These are phyloP conservation scores for Sitta carolinensis DNA, from an alignment of 2,797 vertebrate species.

Conservation along the genomic window DNA sequence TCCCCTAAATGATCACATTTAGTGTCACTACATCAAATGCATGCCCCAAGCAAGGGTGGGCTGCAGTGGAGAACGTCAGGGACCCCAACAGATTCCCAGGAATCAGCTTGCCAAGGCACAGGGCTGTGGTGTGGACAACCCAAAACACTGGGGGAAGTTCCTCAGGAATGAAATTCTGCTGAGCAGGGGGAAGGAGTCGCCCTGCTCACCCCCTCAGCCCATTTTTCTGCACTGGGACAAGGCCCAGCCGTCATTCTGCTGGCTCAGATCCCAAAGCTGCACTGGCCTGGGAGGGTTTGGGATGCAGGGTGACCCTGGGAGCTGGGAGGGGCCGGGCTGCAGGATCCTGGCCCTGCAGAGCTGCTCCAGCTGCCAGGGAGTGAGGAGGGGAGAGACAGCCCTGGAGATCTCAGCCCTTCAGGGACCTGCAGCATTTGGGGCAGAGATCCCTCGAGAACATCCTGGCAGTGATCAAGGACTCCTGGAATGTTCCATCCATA, in stretches of 20 bases:
- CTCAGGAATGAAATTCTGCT: rapidly evolving
- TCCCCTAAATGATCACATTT: background rate
- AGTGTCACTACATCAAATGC: rapidly evolving
- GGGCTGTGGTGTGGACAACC: rapidly evolving
- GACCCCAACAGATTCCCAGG: background rate
- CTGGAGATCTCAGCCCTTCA: background rate
- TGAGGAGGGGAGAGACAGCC: background rate
- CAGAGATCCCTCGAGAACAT: rapidly evolving
- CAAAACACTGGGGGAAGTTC: background rate
- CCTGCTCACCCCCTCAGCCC: rapidly evolving
- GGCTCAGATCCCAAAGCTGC: background rate
- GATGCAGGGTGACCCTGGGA: rapidly evolving
- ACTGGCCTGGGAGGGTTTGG: background rate
- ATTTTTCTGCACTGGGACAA: background rate
- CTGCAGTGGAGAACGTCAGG: rapidly evolving
- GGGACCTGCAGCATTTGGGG: background rate
- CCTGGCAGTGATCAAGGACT: rapidly evolving
- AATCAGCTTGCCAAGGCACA: background rate
- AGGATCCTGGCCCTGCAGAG: background rate
- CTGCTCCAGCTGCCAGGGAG: rapidly evolving
- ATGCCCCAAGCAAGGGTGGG: background rate
- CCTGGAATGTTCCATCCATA: background rate
- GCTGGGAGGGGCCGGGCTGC: background rate
- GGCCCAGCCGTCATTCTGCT: rapidly evolving
- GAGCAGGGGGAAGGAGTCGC: rapidly evolving